A percentile compares a stretch with the other conserved stretches of the same genome.
These are phyloP conservation scores for Cataglyphis altisquamis DNA, from an alignment of 2,888 invertebrate genomes.

Conservation along the genomic window DNA sequence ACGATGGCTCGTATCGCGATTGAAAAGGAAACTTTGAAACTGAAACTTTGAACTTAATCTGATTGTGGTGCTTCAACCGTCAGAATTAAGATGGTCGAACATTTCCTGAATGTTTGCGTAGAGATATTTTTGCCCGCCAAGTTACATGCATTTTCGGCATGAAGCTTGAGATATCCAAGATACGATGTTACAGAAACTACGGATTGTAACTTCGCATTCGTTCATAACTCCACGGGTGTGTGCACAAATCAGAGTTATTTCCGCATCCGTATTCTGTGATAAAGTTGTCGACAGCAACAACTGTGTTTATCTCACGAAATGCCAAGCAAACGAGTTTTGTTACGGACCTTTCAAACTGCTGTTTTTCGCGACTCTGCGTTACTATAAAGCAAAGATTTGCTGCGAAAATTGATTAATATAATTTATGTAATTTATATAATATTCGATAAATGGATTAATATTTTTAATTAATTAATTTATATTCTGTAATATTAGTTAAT, in stretches of 20 bases:
- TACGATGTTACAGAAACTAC: slow-evolving; percentile 1
- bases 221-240: slow-evolving; percentile 8
- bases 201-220: slow-evolving; percentile 30
- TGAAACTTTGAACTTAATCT: slow-evolving; percentile 42
- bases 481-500: not conserved
- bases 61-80: not conserved
- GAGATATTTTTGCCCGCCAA: slow-evolving; percentile 1
- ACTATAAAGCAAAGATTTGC: not conserved
- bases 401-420: not conserved
- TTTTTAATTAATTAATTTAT: not conserved
- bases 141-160: not conserved
- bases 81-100: slow-evolving; percentile 7
- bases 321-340: slow-evolving; percentile 31
- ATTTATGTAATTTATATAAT: not conserved
- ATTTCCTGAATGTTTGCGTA: slow-evolving; percentile 36
- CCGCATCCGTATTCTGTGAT: slow-evolving; percentile 1
- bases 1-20: slow-evolving; percentile 9
- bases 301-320: slow-evolving; percentile 31
- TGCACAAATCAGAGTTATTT: slow-evolving; percentile 39
- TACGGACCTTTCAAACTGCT: slow-evolving; percentile 21
- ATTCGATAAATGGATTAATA: not conserved
- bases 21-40: slow-evolving; percentile 26
- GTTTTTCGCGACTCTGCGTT: not conserved
- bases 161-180: not conserved
- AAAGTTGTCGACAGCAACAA: slow-evolving; percentile 28